Evolutionary conservation across 2,797 vertebrate genomes (phyloP), one percentile per base, ranked within the genome.

Genomic region (Okamejei kenojei): DNA sequence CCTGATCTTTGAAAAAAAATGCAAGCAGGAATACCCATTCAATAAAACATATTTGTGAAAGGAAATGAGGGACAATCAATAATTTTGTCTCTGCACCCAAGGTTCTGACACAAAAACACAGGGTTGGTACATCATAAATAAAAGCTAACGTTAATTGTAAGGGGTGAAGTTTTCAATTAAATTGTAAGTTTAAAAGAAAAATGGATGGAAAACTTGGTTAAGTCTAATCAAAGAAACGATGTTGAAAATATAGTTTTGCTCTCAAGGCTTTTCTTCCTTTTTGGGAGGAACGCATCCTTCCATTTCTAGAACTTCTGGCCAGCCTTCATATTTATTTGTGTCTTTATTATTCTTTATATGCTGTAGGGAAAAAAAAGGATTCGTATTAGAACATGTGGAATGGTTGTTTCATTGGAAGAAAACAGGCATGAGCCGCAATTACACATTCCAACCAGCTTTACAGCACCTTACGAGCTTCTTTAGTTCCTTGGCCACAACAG

Each of bases 271-370:
- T 76, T 95, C 98, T n/a, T 97, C 96, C 77, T 96, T 96, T 94
- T 97, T 98, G 94, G 97, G 96, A 2, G 98, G 98, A 93, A 99
- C 97, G 94, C 99, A 99, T 15, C 99, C 99, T 95, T 99, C 99
- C 98, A 99, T 99, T 95, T 99, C 99, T 93, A 99, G 96, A 93
- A 99, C 98, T 93, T 99, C 99, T 0, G 99, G 99, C 99, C 99
- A 99, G n/a, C 98, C 99, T 94, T 99, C 99, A 0, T 98, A 99
- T 93, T 99, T 99, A 95, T 99, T 99, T 93, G 97, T 98, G 32
- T 98, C 98, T 19, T 97, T 98, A 7, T 96, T 99, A 95, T 99
- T 99, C 96, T 98, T 99, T 95, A 99, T 98, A 94, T 99, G 97
- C 99, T 99, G 94, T 23, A 81, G 77, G 23, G 29, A 29, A 65